A percentile compares a stretch with the other conserved stretches of the same genome.
phyloP scores from a whole-genome alignment of 2,888 invertebrate species.

The Toxonevra muliebris region DNA sequence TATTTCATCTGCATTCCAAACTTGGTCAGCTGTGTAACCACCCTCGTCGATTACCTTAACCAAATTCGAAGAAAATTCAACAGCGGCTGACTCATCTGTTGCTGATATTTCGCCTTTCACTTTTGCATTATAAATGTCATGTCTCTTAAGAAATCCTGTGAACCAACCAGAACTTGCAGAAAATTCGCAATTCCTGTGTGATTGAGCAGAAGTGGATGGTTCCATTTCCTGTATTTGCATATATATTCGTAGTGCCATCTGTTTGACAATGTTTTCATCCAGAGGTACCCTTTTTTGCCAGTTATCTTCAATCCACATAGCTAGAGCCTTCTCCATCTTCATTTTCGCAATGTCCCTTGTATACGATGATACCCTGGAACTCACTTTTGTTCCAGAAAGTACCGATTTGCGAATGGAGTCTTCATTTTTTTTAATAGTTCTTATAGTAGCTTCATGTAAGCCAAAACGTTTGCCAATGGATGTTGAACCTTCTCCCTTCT shows the following conservation, averaged over 20 bases:
- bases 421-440: slow-evolving; percentile 24
- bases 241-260: slow-evolving; percentile 34
- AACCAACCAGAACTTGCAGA: slow-evolving; percentile 25
- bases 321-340: slow-evolving; percentile 27
- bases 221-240: slow-evolving; percentile 24
- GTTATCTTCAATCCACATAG: slow-evolving; percentile 25
- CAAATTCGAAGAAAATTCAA: slow-evolving; percentile 16
- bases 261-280: slow-evolving; percentile 34
- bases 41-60: slow-evolving; percentile 20
- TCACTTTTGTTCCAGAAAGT: slow-evolving; percentile 24
- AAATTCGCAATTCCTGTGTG: slow-evolving; percentile 21
- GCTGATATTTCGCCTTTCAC: slow-evolving; percentile 23
- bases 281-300: slow-evolving; percentile 28
- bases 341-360: slow-evolving; percentile 23
- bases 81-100: slow-evolving; percentile 7
- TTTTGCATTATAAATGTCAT: slow-evolving; percentile 25
- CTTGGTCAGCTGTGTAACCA: slow-evolving; percentile 38
- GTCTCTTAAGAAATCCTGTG: slow-evolving; percentile 29
- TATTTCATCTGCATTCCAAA: slow-evolving; percentile 44
- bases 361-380: slow-evolving; percentile 20
- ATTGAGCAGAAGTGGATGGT: slow-evolving; percentile 27
- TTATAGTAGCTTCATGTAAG: slow-evolving; percentile 24
- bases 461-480: slow-evolving; percentile 24
- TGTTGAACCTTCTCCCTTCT: neutral
- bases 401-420: slow-evolving; percentile 21